Evolutionary conservation across 1,140 invertebrate species (phyloP).

Genomic region (Achroia grisella): DNA sequence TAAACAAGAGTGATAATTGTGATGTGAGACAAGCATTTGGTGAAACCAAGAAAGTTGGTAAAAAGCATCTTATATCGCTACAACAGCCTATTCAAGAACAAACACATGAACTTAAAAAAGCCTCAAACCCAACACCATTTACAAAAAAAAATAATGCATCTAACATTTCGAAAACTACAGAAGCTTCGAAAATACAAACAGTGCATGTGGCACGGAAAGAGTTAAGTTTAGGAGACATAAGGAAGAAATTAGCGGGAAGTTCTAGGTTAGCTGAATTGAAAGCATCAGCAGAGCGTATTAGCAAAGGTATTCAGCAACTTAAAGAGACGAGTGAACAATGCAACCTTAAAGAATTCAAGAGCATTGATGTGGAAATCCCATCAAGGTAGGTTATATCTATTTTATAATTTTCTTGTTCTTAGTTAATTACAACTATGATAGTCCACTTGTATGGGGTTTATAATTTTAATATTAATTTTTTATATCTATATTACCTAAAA

Average conservation of each 20-base stretch:
- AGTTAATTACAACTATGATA: too few species aligned
- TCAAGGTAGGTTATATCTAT: conserved; percentile 73
- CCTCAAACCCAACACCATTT: conserved; percentile 17
- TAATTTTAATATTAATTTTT: too few species aligned
- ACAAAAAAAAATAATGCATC: conserved; percentile 40
- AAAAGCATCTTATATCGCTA: neutral
- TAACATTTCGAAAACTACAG: conserved; percentile 33
- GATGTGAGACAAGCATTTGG: neutral
- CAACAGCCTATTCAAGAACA: neutral
- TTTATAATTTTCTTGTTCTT: too few species aligned
- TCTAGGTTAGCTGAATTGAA: conserved; percentile 79
- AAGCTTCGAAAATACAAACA: conserved; percentile 33
- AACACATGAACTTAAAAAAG: neutral
- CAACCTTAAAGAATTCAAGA: conserved; percentile 80
- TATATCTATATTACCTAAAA: too few species aligned
- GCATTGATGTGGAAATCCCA: conserved; percentile 82
- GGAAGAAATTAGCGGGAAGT: conserved; percentile 77
- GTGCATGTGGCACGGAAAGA: conserved; percentile 72
- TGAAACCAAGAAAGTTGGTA: too few species aligned
- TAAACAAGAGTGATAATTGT: neutral
- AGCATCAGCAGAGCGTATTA: conserved; percentile 76
- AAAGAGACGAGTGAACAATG: conserved; percentile 56
- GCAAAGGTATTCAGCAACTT: conserved; percentile 71
- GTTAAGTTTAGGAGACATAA: conserved; percentile 79
- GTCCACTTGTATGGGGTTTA: too few species aligned